phyloP scores from a whole-genome alignment of 2,113 vertebrate species.

The Melanerpes aurifrons region DNA sequence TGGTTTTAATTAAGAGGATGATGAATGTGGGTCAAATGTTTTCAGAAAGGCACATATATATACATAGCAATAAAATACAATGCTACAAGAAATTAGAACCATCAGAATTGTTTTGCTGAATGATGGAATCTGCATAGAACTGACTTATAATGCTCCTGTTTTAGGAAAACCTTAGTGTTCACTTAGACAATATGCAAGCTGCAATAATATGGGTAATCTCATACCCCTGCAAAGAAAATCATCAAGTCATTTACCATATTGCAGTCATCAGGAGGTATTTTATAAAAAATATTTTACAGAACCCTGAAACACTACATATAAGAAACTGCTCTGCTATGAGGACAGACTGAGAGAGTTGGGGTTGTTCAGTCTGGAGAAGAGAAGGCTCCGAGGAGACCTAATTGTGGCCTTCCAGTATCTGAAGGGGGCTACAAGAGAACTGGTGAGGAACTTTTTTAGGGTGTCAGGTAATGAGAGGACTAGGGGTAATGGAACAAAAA shows the following conservation, averaged over 20 bases:
- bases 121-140: neutral
- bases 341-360: no score
- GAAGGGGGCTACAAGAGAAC: no score
- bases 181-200: neutral
- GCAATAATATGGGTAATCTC: neutral
- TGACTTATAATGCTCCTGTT: neutral
- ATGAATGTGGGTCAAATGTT: neutral
- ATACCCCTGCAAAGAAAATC: neutral
- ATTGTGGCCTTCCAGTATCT: no score
- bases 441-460: no score
- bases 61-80: neutral
- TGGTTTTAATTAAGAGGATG: neutral
- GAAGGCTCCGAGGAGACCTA: no score
- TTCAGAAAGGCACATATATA: neutral
- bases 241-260: neutral
- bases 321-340: neutral
- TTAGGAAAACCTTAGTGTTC: neutral
- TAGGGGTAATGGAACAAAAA: no score
- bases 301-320: neutral
- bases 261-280: neutral
- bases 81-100: neutral
- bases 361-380: no score
- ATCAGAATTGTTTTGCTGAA: neutral
- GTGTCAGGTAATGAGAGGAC: no score
- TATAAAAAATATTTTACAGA: neutral